These are phyloP conservation scores for Tipula confusa DNA, from an alignment of 2,888 invertebrate species.

Conservation along the genomic window DNA sequence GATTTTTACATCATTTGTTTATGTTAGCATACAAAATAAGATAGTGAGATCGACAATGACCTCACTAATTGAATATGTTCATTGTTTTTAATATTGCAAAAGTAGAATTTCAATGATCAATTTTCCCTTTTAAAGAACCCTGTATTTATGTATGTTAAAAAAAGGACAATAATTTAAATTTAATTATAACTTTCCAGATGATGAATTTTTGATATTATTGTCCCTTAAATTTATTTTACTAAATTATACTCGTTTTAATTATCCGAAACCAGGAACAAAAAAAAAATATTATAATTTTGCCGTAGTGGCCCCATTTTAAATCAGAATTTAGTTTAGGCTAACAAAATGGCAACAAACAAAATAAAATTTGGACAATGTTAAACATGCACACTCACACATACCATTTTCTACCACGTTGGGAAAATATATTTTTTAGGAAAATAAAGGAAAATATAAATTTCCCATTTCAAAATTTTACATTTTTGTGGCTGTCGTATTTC, in stretches of 20 bases:
- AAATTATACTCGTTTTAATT: not conserved
- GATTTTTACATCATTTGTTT: no score
- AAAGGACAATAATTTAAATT: not conserved
- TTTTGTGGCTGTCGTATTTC: not conserved
- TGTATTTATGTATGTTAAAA: not conserved
- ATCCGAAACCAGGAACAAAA: not conserved
- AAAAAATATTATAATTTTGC: not conserved
- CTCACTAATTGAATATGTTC: no score
- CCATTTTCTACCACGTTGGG: not conserved
- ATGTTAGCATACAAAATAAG: no score
- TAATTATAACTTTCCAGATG: not conserved
- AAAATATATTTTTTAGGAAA: not conserved
- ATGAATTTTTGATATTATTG: conserved; percentile 1
- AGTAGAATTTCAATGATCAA: no score
- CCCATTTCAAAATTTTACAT: not conserved
- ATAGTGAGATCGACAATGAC: no score
- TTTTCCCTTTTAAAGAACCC: no score
- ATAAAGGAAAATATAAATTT: not conserved
- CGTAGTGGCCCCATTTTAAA: not conserved
- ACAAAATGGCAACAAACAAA: not conserved
- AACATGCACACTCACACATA: no score
- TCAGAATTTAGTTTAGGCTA: not conserved
- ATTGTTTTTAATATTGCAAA: no score
- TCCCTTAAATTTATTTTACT: not conserved
- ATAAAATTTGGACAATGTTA: not conserved